Conservation (phyloP, 2,797 vertebrate genomes). For the Lepilemur septentrionalis region DNA sequence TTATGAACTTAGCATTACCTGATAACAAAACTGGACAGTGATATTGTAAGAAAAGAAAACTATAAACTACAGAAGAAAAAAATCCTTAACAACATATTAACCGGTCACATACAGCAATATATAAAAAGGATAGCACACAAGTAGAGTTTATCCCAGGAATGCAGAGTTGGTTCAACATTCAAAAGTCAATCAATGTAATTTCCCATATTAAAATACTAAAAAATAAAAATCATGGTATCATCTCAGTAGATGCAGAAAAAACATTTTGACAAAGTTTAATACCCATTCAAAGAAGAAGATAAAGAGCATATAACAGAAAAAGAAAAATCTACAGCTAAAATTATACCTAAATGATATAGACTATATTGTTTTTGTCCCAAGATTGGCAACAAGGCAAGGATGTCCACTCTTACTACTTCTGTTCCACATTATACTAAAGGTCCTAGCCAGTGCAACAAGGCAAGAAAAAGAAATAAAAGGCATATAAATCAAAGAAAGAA, state of each 20-base stretch:
- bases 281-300: neutral
- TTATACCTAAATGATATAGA: neutral
- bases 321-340: neutral
- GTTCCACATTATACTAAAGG: neutral
- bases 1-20: neutral
- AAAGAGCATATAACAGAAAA: conserved; percentile 22
- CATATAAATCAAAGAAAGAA: neutral
- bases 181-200: neutral
- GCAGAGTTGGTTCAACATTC: neutral
- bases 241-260: neutral
- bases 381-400: neutral
- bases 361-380: neutral
- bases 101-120: neutral
- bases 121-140: neutral
- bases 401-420: neutral
- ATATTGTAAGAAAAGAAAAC: neutral
- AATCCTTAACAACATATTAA: neutral
- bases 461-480: neutral
- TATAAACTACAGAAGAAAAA: neutral
- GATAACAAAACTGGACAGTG: neutral
- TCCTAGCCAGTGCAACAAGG: neutral
- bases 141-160: neutral
- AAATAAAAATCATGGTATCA: neutral
- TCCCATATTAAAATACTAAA: neutral
- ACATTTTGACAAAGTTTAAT: neutral